Percentiles rank a stretch among this genome's conserved stretches.
Evolutionary conservation across 2,888 invertebrate genomes (phyloP).

Genomic region (Campoletis raptor): DNA sequence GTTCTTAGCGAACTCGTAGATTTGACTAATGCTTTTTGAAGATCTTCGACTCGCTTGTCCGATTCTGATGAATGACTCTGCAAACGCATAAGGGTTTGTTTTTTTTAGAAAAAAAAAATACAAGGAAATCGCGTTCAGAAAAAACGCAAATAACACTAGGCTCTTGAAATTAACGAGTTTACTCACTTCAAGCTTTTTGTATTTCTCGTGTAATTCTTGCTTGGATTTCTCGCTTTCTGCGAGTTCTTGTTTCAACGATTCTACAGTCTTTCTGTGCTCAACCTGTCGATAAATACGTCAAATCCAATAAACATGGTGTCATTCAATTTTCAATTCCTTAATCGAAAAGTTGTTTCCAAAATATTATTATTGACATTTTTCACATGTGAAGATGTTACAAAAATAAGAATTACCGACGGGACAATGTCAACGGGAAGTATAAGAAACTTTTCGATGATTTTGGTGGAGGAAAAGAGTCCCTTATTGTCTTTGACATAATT

Average conservation of each 20-base stretch:
- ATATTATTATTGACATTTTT: background rate
- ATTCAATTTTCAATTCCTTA: background rate
- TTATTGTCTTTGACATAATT: background rate
- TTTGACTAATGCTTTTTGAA: conserved; percentile 52
- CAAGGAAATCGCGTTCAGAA: background rate
- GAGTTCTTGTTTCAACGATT: conserved; percentile 63
- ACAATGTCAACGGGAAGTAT: background rate
- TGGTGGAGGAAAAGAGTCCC: background rate
- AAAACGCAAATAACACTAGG: background rate
- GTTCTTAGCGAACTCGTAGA: conserved; percentile 36
- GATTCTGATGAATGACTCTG: conserved; percentile 59
- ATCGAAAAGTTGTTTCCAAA: no score
- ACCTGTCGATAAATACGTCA: conserved; percentile 5
- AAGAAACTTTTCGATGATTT: background rate
- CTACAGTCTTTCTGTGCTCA: conserved; percentile 54
- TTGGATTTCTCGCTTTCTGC: conserved; percentile 66
- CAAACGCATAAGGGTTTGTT: background rate
- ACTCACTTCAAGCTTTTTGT: conserved; percentile 68
- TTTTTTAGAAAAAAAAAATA: background rate
- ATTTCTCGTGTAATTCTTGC: conserved; percentile 70
- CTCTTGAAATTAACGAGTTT: background rate
- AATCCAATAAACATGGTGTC: conserved; percentile 40
- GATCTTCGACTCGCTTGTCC: conserved; percentile 47
- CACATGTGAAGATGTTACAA: background rate
- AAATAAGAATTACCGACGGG: background rate